These are phyloP conservation scores for Cotesia chilonis DNA, from an alignment of 1,140 invertebrate species.

Conservation along the genomic window DNA sequence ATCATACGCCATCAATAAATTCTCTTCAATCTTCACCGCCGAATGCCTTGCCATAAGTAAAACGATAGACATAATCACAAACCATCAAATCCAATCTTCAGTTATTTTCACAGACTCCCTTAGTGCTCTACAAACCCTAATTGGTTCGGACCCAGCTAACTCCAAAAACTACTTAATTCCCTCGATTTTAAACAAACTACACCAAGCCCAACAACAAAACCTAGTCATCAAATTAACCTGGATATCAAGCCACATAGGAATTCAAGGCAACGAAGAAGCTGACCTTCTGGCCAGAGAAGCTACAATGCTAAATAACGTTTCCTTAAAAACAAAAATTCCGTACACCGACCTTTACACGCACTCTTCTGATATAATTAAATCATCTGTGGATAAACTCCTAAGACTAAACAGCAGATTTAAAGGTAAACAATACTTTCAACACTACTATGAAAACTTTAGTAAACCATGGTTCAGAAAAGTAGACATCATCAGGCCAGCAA, in stretches of 20 bases:
- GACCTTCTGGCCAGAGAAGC: slow-evolving; percentile 17
- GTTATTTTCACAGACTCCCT: slow-evolving; percentile 32
- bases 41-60: slow-evolving; percentile 25
- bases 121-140: slow-evolving; percentile 10
- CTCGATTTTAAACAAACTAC: slow-evolving; percentile 7
- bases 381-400: no score
- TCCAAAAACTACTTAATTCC: background rate
- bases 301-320: no score
- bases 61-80: background rate
- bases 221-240: slow-evolving; percentile 20
- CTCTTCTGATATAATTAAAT: no score
- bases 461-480: no score
- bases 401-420: no score
- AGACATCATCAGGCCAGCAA: no score
- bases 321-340: no score
- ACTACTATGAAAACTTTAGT: no score
- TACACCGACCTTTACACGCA: no score
- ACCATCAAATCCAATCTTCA: background rate
- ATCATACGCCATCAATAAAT: background rate
- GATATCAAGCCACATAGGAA: slow-evolving; percentile 29
- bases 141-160: background rate
- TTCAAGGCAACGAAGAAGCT: slow-evolving; percentile 32
- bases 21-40: slow-evolving; percentile 27
- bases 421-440: no score
- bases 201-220: slow-evolving; percentile 18